Percentiles rank a stretch among this genome's conserved stretches.
Conservation (phyloP, 2,797 vertebrate genomes). For the Sciurus carolinensis region DNA sequence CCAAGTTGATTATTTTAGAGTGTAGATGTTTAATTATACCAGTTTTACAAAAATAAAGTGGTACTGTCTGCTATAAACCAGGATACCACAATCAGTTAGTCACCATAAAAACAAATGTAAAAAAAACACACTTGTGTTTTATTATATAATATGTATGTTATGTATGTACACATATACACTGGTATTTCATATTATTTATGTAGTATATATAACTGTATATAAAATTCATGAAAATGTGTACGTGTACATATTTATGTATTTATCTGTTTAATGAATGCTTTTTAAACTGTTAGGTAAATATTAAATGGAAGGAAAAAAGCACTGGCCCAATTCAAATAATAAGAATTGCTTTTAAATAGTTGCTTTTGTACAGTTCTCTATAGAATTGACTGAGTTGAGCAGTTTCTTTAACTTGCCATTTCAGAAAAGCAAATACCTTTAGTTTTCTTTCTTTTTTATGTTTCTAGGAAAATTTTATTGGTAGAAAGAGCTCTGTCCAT, state of each 20-base stretch:
- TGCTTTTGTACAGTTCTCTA: neutral
- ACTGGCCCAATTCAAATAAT: neutral
- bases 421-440: neutral
- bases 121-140: neutral
- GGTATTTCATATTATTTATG: too few species aligned
- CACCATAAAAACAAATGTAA: neutral
- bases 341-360: too few species aligned
- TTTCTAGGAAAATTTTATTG: neutral
- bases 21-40: neutral
- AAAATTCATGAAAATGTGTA: too few species aligned
- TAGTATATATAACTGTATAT: neutral
- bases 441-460: neutral
- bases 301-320: neutral
- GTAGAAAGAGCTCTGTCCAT: neutral
- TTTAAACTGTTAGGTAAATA: neutral
- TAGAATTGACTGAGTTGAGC: neutral
- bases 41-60: neutral
- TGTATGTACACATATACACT: neutral
- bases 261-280: neutral
- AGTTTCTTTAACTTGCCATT: neutral
- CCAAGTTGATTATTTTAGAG: neutral
- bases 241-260: too few species aligned
- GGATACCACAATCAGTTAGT: neutral
- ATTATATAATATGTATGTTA: neutral
- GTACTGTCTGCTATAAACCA: neutral